phyloP scores from a whole-genome alignment of 1,140 invertebrate genomes.

The Trialeurodes vaporariorum region DNA sequence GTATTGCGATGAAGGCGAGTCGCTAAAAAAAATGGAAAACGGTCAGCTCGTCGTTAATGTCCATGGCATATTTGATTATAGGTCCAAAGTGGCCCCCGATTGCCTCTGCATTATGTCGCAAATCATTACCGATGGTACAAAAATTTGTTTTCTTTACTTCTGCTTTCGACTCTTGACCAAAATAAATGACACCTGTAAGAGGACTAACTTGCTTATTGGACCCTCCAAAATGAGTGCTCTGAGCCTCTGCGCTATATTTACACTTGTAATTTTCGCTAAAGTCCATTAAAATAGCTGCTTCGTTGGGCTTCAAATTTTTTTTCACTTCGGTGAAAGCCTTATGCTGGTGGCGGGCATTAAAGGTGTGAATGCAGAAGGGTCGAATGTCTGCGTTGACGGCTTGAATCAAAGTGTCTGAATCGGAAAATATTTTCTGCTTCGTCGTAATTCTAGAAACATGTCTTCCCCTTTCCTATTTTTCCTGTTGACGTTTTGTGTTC shows the following conservation, averaged over 20 bases:
- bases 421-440: too few species aligned
- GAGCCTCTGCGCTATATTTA: constrained; percentile 30
- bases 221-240: constrained; percentile 28
- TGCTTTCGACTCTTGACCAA: background rate
- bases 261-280: constrained; percentile 30
- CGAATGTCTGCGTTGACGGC: too few species aligned
- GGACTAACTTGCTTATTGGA: constrained; percentile 28
- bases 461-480: too few species aligned
- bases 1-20: constrained; percentile 16
- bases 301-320: constrained; percentile 25
- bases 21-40: constrained; percentile 13
- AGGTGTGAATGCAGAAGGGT: too few species aligned
- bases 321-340: too few species aligned
- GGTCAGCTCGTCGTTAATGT: constrained; percentile 3
- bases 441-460: too few species aligned
- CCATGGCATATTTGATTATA: constrained; percentile 15
- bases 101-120: constrained; percentile 28
- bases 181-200: constrained; percentile 30
- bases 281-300: constrained; percentile 29
- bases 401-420: too few species aligned
- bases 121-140: constrained; percentile 31
- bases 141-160: constrained; percentile 25
- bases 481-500: too few species aligned
- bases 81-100: constrained; percentile 31
- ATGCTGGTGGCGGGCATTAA: too few species aligned